These are phyloP conservation scores for Callithrix jacchus DNA, from an alignment of 2,113 vertebrate genomes.

Conservation along the genomic window DNA sequence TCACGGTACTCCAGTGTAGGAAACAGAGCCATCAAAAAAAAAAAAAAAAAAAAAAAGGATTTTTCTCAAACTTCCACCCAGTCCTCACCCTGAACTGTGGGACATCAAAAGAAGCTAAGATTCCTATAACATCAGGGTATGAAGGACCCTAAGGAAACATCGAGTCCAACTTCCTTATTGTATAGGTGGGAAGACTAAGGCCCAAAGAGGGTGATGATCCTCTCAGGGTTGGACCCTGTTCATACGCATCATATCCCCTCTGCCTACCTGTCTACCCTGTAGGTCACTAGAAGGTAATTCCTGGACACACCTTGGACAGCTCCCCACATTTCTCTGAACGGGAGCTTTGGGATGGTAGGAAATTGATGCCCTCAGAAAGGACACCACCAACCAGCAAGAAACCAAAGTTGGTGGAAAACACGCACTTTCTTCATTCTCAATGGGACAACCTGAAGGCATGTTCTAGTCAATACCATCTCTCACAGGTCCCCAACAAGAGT, in stretches of 20 bases:
- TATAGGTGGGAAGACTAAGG: neutral
- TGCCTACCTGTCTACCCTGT: neutral
- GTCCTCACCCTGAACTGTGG: neutral
- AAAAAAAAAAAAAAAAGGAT: no score
- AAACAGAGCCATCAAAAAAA: no score
- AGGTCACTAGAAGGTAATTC: neutral
- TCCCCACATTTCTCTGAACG: neutral
- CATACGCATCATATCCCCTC: neutral
- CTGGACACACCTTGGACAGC: neutral
- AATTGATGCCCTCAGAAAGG: neutral
- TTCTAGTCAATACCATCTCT: neutral
- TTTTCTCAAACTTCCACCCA: neutral
- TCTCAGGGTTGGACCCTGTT: neutral
- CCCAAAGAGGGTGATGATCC: neutral
- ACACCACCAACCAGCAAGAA: neutral
- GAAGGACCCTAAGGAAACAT: neutral
- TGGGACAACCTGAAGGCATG: neutral
- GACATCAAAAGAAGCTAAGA: conserved; percentile 16
- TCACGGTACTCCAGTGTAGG: no score
- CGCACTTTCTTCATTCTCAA: neutral
- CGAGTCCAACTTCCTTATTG: neutral
- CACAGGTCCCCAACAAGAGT: no score
- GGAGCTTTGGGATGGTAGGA: neutral
- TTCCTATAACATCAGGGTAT: neutral
- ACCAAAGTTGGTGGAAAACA: neutral